phyloP scores from a whole-genome alignment of 2,797 vertebrate genomes.

The Galago senegalensis region DNA sequence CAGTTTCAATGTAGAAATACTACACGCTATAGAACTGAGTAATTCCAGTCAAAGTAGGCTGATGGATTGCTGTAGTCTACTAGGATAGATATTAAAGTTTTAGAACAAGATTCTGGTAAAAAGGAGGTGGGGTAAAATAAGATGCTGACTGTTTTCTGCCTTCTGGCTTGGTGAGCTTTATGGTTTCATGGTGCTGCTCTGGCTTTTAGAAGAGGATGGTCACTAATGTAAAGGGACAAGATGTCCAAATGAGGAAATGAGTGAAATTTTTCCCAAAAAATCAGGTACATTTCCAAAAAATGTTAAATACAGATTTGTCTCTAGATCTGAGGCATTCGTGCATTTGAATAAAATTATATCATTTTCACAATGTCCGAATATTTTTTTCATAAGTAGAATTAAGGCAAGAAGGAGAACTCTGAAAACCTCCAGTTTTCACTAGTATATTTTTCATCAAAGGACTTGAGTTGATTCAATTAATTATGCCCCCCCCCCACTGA shows the following conservation, averaged over 20 bases:
- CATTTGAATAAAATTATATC: not conserved
- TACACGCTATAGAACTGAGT: too few species aligned
- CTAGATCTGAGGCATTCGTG: not conserved
- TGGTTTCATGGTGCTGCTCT: not conserved
- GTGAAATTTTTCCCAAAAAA: not conserved
- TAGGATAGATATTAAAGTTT: not conserved
- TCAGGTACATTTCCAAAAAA: not conserved
- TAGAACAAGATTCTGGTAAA: not conserved
- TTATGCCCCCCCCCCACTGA: not conserved
- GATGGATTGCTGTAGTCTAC: not conserved
- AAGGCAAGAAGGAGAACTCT: not conserved
- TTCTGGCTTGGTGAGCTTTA: not conserved
- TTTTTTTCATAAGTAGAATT: not conserved
- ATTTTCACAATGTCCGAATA: not conserved
- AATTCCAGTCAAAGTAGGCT: not conserved
- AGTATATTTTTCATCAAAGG: constrained; percentile 55
- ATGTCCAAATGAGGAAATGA: not conserved
- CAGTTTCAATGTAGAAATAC: not conserved
- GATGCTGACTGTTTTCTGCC: not conserved
- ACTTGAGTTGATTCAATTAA: constrained; percentile 73
- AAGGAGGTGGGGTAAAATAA: not conserved
- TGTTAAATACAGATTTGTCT: not conserved
- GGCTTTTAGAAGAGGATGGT: not conserved
- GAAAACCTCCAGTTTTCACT: constrained; percentile 4
- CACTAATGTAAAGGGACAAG: not conserved